These are phyloP conservation scores for Eupelmus urozonus DNA, from an alignment of 2,888 invertebrate species.

Conservation along the genomic window DNA sequence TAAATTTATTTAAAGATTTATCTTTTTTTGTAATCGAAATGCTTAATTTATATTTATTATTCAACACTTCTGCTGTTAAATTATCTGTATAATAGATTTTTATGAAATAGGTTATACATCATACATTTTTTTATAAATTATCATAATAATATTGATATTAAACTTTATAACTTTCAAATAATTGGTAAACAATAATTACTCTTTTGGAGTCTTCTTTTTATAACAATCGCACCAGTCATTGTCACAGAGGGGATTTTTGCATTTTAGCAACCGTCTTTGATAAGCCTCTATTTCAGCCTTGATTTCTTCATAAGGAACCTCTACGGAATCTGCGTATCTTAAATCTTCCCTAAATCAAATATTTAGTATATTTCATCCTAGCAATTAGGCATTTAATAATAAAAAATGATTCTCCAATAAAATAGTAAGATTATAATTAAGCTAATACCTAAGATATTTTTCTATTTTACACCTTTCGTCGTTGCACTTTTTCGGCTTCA, in stretches of 20 bases:
- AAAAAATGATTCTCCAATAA: neutral
- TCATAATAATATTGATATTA: no score
- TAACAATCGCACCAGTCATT: conserved; percentile 30
- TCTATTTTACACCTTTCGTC: conserved; percentile 12
- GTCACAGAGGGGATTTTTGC: neutral
- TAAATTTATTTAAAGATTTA: no score
- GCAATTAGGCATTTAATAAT: neutral
- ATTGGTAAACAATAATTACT: no score
- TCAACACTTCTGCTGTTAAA: no score
- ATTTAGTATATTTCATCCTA: neutral
- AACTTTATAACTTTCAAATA: no score
- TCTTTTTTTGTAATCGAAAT: no score
- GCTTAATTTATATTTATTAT: no score
- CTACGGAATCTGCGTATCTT: conserved; percentile 60
- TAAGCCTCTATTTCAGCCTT: conserved; percentile 64
- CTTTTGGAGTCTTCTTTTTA: conserved; percentile 11
- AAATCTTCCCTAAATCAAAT: conserved; percentile 45
- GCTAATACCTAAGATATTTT: conserved; percentile 51
- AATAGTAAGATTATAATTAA: neutral
- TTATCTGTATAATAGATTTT: no score
- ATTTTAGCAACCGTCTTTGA: conserved; percentile 59
- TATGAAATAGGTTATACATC: no score
- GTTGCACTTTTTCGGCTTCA: neutral
- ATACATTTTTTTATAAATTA: no score
- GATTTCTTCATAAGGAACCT: conserved; percentile 63